Conservation (phyloP, 2,113 vertebrate genomes). For the Podiceps cristatus region DNA sequence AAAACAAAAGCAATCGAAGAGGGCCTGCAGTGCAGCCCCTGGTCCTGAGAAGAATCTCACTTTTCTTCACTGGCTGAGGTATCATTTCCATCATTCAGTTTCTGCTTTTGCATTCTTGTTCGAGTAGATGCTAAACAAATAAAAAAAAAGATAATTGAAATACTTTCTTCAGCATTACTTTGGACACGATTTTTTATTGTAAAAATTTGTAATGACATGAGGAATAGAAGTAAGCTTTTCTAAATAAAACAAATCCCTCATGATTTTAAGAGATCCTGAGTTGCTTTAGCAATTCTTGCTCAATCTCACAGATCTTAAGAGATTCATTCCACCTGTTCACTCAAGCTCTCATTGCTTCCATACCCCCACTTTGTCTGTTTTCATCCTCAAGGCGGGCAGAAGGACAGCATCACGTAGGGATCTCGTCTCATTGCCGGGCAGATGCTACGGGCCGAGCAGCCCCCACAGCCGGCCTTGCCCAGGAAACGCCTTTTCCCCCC, state of each 20-base stretch:
- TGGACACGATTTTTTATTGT: neutral
- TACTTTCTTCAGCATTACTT: neutral
- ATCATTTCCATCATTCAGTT: slow-evolving; percentile 87
- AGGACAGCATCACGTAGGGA: fast-evolving
- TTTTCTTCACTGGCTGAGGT: slow-evolving; percentile 81
- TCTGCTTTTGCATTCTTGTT: slow-evolving; percentile 95
- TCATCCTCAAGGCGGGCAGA: fast-evolving
- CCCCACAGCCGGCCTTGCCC: neutral
- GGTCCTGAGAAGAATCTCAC: slow-evolving; percentile 66
- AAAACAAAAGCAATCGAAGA: neutral
- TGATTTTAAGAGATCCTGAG: neutral
- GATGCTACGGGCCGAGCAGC: neutral
- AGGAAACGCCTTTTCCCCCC: neutral
- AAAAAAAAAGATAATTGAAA: neutral
- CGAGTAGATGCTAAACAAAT: slow-evolving; percentile 86
- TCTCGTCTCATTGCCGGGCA: fast-evolving
- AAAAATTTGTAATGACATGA: neutral
- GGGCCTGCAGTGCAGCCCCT: neutral
- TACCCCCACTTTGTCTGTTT: neutral
- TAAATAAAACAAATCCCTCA: neutral
- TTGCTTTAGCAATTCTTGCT: neutral
- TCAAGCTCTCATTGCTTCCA: neutral
- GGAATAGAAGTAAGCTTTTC: neutral
- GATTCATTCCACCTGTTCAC: neutral
- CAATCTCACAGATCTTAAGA: neutral